Evolutionary conservation across 2,113 vertebrate genomes (phyloP).

Genomic region (Spermophilus dauricus): DNA sequence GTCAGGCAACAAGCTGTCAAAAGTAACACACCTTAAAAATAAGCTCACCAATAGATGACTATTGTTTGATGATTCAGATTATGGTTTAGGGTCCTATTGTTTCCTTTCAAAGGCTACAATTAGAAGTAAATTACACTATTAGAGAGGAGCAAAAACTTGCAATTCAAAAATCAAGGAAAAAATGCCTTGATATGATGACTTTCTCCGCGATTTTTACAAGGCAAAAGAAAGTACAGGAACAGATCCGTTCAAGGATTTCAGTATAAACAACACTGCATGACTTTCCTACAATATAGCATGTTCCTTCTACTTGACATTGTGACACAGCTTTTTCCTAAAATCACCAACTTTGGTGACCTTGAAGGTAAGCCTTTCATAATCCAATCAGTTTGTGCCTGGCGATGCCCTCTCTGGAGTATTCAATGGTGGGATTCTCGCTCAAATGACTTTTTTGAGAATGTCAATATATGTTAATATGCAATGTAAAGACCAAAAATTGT

Average conservation of each 20-base stretch:
- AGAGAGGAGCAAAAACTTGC: conserved; percentile 17
- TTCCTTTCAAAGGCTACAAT: conserved; percentile 49
- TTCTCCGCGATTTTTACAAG: conserved; percentile 27
- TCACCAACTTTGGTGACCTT: conserved; percentile 53
- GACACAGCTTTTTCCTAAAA: background rate
- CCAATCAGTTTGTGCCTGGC: conserved; percentile 60
- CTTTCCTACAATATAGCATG: accelerated
- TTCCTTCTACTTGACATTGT: background rate
- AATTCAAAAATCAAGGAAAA: conserved; percentile 33
- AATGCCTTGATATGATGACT: background rate
- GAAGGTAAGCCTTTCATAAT: conserved; percentile 60
- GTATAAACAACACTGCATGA: background rate
- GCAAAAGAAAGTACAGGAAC: conserved; percentile 3
- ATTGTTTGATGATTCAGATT: conserved; percentile 11
- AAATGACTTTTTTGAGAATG: conserved; percentile 71
- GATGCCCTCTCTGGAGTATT: background rate
- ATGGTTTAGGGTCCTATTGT: background rate
- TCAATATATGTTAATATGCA: conserved; percentile 19
- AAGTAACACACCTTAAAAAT: conserved; percentile 32
- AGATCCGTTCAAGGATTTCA: background rate
- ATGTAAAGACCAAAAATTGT: conserved; percentile 52
- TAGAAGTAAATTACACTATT: conserved; percentile 22
- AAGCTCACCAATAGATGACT: background rate
- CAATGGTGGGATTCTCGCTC: conserved; percentile 68
- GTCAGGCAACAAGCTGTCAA: background rate